Base-by-base conservation (phyloP, 2,113 vertebrate genomes). In the Todiramphus chloris region DNA sequence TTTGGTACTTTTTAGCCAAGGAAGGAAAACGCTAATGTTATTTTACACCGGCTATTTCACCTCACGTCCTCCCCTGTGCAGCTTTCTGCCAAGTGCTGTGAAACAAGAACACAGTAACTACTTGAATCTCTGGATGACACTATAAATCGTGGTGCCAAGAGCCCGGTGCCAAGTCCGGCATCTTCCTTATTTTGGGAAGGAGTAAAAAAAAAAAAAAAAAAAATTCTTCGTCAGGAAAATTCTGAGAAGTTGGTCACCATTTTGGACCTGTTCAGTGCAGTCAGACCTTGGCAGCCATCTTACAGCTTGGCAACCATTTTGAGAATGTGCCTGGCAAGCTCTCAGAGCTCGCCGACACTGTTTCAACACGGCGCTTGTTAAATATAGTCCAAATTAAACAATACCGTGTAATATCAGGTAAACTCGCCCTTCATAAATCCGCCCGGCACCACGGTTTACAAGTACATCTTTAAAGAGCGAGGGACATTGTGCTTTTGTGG, bases 231-330 rank as follows among this genome's bases (percentile, higher is more conserved):
- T 43, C 95, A 93, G 80, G 96, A 94, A 93, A 94, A 97, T 91
- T 94, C 93, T 90, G 93, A 87, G 93, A 97, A 93, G 93, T 92
- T 95, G 97, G 97, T 98, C 97, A 96, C 98, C 97, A 98, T 98
- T 98, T 98, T 98, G 98, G 97, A 98, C 97, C 96, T 94, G 97
- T 94, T 96, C 97, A 62, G 83, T 95, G 95, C 90, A 97, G 95
- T 95, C 97, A 97, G 97, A 98, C 97, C 97, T 98, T 99, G 99
- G 99, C 99, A 99, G 99, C 99, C 99, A 99, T 99, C 98, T 99
- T 99, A 98, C 98, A 98, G 98, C 98, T 98, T 99, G 99, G 99
- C 99, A 99, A 99, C 99, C 99, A 99, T 99, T 99, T 99, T 99
- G 98, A 98, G 98, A 98, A 98, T 98, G 97, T 98, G 98, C 98